These are phyloP conservation scores for Lampris incognitus DNA, from an alignment of 2,113 vertebrate genomes.

Conservation along the genomic window DNA sequence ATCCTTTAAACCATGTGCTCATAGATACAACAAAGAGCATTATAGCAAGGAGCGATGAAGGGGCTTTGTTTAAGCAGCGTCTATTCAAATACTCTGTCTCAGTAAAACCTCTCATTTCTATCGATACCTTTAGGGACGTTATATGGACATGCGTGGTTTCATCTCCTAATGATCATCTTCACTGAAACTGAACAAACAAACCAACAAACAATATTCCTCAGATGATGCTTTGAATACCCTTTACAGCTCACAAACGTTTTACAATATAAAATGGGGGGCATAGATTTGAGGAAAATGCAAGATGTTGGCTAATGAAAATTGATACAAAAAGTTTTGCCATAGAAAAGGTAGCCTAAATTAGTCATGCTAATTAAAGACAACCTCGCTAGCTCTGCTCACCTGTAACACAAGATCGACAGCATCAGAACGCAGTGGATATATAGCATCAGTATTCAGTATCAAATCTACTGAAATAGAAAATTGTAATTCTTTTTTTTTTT, in stretches of 20 bases:
- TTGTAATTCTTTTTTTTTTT: not conserved
- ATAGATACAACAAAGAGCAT: conserved; percentile 45
- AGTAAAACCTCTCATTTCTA: conserved; percentile 21
- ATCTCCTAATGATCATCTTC: conserved; percentile 15
- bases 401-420: too few relatives aligned
- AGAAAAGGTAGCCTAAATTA: conserved; percentile 43
- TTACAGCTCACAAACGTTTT: conserved; percentile 17
- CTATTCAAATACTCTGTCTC: conserved; percentile 19
- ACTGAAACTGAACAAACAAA: conserved; percentile 11
- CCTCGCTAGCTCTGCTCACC: not conserved
- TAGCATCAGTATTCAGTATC: not conserved
- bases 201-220: conserved; percentile 16
- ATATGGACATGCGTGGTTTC: conserved; percentile 4
- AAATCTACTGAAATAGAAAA: not conserved
- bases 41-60: conserved; percentile 27
- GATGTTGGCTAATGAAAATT: conserved; percentile 23
- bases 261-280: conserved; percentile 27
- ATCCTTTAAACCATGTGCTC: conserved; percentile 30
- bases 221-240: conserved; percentile 9
- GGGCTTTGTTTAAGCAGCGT: conserved; percentile 18
- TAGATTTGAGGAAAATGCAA: not conserved
- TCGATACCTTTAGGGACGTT: conserved; percentile 19
- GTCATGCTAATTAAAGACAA: conserved; percentile 29
- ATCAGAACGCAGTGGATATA: too few relatives aligned
- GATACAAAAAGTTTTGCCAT: conserved; percentile 22